Conservation (phyloP, 2,113 vertebrate genomes). For the Ailuropoda melanoleuca region DNA sequence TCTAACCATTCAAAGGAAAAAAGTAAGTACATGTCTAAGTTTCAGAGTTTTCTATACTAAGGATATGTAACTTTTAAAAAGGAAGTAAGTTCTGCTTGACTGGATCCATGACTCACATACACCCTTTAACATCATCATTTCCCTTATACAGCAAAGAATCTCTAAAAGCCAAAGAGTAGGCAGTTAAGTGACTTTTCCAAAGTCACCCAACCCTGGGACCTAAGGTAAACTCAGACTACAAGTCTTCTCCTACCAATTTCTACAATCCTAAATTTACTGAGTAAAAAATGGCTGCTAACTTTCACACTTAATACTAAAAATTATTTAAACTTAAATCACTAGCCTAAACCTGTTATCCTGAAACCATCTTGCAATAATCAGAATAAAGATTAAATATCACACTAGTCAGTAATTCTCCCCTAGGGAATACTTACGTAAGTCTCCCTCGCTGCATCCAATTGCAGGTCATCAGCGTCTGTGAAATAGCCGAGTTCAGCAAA, state of each 20-base stretch:
- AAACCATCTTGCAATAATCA: neutral
- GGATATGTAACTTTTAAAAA: neutral
- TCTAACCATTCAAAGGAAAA: conserved; percentile 20
- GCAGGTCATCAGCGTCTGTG: conserved; percentile 86
- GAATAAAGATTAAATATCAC: neutral
- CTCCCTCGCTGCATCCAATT: conserved; percentile 80
- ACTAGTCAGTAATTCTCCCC: neutral
- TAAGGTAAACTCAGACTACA: neutral
- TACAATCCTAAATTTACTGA: neutral
- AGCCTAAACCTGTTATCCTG: neutral
- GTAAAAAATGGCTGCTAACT: neutral
- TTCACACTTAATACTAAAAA: neutral
- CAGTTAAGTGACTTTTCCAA: neutral
- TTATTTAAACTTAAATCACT: neutral
- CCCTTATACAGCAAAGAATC: neutral
- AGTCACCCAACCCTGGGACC: neutral
- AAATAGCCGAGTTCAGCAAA: conserved; percentile 92
- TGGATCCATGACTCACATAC: neutral
- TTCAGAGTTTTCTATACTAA: neutral
- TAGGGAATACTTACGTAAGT: conserved; percentile 86
- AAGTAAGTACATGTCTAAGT: neutral
- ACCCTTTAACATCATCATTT: neutral
- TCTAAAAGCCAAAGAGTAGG: neutral
- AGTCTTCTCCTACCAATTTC: neutral
- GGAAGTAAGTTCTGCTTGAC: neutral